Evolutionary conservation across 2,888 invertebrate species (phyloP).

Genomic region (Caenorhabditis afra): DNA sequence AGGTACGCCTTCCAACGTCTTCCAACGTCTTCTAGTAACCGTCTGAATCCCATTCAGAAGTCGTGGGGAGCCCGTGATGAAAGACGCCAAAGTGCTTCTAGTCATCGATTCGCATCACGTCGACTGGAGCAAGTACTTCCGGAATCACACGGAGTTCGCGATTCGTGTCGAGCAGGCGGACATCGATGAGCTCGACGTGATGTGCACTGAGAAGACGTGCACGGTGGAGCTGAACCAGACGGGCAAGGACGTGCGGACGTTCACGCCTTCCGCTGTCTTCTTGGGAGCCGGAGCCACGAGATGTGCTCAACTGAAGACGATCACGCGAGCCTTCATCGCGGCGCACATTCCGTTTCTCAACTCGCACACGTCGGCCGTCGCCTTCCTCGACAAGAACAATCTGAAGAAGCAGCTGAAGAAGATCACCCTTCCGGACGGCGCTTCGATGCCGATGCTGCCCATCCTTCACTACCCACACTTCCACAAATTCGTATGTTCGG

Average conservation of each 20-base stretch:
- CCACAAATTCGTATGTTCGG: constrained; percentile 69
- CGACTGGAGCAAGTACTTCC: constrained; percentile 70
- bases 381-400: constrained; percentile 69
- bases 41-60: constrained; percentile 30
- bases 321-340: constrained; percentile 64
- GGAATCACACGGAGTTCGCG: constrained; percentile 54
- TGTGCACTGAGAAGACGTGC: constrained; percentile 69
- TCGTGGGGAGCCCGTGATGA: constrained; percentile 58
- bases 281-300: constrained; percentile 64
- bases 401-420: constrained; percentile 70
- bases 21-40: not conserved
- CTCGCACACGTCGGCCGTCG: constrained; percentile 59
- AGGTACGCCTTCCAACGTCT: constrained; percentile 17
- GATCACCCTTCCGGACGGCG: constrained; percentile 64
- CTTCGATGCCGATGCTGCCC: constrained; percentile 68
- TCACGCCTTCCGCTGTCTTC: constrained; percentile 64
- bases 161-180: constrained; percentile 73
- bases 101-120: constrained; percentile 67
- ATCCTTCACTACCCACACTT: constrained; percentile 73
- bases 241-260: constrained; percentile 60
- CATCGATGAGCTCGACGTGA: constrained; percentile 66
- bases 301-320: constrained; percentile 64
- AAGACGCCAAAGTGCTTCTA: constrained; percentile 68
- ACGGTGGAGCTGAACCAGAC: constrained; percentile 63
- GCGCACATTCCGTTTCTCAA: constrained; percentile 68